phyloP scores from a whole-genome alignment of 2,888 invertebrate genomes.

The Brachycybe producta region DNA sequence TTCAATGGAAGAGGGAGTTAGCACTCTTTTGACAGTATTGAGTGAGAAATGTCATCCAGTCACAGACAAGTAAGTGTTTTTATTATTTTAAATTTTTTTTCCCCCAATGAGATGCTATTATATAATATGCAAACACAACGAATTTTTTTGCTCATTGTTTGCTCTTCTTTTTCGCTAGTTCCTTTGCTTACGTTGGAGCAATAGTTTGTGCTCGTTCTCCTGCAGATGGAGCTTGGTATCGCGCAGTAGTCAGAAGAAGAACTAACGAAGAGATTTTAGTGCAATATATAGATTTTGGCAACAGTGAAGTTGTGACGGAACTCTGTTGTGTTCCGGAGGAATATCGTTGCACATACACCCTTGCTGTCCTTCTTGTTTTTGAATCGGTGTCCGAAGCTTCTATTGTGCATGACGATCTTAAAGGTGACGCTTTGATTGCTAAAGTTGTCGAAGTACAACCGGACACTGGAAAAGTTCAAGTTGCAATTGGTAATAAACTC shows the following conservation, averaged over 20 bases:
- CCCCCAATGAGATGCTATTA: too few species aligned
- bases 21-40: too few species aligned
- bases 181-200: background rate
- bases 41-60: too few species aligned
- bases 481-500: too few species aligned
- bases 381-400: background rate
- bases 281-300: constrained; percentile 10
- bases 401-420: background rate
- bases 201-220: constrained; percentile 6
- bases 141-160: background rate
- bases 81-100: too few species aligned
- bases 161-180: background rate
- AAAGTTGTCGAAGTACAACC: background rate
- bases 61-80: too few species aligned
- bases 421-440: background rate
- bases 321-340: background rate
- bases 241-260: background rate
- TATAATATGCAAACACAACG: too few species aligned
- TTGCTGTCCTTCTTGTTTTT: background rate
- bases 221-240: constrained; percentile 3
- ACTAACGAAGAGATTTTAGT: background rate
- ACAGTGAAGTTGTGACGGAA: background rate
- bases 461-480: too few species aligned
- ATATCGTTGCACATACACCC: background rate
- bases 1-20: background rate